These are phyloP conservation scores for Pongo pygmaeus DNA, from an alignment of 2,113 vertebrate genomes.

Conservation along the genomic window DNA sequence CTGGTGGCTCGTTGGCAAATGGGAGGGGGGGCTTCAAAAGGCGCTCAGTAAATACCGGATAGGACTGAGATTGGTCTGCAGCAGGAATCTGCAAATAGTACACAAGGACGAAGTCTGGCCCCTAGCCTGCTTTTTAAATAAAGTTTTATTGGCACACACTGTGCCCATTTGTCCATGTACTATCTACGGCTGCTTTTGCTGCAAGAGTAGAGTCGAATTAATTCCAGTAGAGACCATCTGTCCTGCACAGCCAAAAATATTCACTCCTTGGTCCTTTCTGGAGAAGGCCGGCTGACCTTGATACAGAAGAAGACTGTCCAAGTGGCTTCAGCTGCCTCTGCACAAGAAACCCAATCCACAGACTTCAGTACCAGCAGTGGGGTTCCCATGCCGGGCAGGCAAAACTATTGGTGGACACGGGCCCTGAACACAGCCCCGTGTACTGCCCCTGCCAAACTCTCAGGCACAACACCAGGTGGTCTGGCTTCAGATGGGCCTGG, in stretches of 20 bases:
- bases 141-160: background rate
- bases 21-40: too few species aligned
- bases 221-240: fast-evolving
- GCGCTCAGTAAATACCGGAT: fast-evolving
- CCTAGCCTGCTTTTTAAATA: background rate
- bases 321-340: background rate
- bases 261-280: background rate
- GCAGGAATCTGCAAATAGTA: too few species aligned
- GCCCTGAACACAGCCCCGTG: background rate
- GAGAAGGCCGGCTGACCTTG: too few species aligned
- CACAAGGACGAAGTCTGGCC: background rate
- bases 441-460: background rate
- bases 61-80: background rate
- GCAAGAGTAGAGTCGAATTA: fast-evolving
- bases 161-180: fast-evolving
- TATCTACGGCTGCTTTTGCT: fast-evolving
- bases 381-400: too few species aligned
- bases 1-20: background rate
- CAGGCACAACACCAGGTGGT: too few species aligned
- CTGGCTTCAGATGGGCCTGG: background rate
- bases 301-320: background rate
- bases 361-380: too few species aligned
- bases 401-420: fast-evolving
- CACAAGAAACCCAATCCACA: fast-evolving
- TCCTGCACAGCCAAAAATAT: background rate